phyloP scores from a whole-genome alignment of 2,888 invertebrate species.

The Drosophila pseudotalamancana region DNA sequence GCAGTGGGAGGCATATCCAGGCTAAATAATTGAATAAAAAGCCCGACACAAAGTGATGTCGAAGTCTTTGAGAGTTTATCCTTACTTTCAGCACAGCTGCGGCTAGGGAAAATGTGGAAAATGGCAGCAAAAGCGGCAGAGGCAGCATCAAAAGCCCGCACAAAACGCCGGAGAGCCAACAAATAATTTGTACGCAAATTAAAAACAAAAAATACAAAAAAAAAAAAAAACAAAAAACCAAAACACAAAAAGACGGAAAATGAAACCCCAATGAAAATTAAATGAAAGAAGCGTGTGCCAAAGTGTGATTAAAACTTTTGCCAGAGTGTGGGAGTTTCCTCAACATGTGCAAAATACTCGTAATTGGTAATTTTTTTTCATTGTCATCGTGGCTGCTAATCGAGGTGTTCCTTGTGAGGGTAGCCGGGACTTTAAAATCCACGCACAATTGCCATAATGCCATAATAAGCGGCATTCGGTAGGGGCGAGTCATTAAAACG shows the following conservation, averaged over 20 bases:
- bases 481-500: slow-evolving; percentile 16
- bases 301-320: slow-evolving; percentile 79
- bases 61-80: slow-evolving; percentile 58
- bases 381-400: slow-evolving; percentile 57
- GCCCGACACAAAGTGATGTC: slow-evolving; percentile 59
- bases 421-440: slow-evolving; percentile 36
- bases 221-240: slow-evolving; percentile 49
- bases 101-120: slow-evolving; percentile 6
- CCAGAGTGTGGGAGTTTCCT: not conserved
- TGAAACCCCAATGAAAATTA: slow-evolving; percentile 56
- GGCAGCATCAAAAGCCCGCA: slow-evolving; percentile 45
- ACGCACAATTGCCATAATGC: slow-evolving; percentile 77
- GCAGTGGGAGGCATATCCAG: slow-evolving; percentile 17
- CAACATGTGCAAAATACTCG: slow-evolving; percentile 43
- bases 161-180: slow-evolving; percentile 47
- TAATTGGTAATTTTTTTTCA: slow-evolving; percentile 58
- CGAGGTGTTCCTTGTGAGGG: slow-evolving; percentile 33
- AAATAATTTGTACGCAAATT: slow-evolving; percentile 77
- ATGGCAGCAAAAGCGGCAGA: not conserved
- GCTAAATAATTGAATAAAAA: slow-evolving; percentile 54
- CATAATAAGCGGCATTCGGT: slow-evolving; percentile 68
- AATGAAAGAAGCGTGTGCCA: slow-evolving; percentile 68
- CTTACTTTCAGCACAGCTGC: slow-evolving; percentile 67
- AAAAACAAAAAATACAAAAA: slow-evolving; percentile 66
- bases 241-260: too few relatives aligned